Conservation (phyloP, 2,113 vertebrate species). For the Marcusenius ussheri region DNA sequence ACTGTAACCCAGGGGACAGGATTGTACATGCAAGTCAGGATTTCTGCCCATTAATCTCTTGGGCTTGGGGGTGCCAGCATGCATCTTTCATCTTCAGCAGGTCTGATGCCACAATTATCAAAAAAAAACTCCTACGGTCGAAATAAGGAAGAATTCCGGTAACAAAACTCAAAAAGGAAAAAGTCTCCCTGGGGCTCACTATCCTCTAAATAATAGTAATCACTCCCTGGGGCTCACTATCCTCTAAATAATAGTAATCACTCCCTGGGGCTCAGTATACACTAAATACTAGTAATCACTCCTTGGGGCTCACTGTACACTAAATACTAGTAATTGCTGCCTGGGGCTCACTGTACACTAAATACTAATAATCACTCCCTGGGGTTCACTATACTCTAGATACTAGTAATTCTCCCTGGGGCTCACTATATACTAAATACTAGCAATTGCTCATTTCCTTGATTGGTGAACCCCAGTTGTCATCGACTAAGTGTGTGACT, state of each 20-base stretch:
- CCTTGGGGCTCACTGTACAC: too few relatives aligned
- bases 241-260: too few relatives aligned
- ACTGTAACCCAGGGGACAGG: neutral
- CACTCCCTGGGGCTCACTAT: neutral
- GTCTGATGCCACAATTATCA: neutral
- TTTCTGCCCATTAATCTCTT: neutral
- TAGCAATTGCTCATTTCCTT: too few relatives aligned
- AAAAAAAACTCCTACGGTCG: neutral
- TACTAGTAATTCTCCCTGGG: too few relatives aligned
- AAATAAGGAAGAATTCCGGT: neutral
- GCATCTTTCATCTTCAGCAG: neutral
- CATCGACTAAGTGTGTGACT: too few relatives aligned
- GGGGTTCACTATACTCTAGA: too few relatives aligned
- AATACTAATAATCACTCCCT: too few relatives aligned
- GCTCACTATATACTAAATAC: too few relatives aligned
- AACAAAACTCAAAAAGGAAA: neutral
- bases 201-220: neutral
- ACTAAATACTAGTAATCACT: too few relatives aligned
- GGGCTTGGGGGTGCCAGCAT: neutral
- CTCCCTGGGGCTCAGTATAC: too few relatives aligned
- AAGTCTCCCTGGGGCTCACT: neutral
- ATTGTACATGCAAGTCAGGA: neutral
- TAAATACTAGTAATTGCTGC: too few relatives aligned
- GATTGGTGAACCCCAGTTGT: too few relatives aligned
- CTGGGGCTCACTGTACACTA: fast-evolving